A percentile compares a stretch with the other conserved stretches of the same genome.
These are phyloP conservation scores for Macrostomum cliftonense DNA, from an alignment of 2,888 invertebrate genomes.

Conservation along the genomic window DNA sequence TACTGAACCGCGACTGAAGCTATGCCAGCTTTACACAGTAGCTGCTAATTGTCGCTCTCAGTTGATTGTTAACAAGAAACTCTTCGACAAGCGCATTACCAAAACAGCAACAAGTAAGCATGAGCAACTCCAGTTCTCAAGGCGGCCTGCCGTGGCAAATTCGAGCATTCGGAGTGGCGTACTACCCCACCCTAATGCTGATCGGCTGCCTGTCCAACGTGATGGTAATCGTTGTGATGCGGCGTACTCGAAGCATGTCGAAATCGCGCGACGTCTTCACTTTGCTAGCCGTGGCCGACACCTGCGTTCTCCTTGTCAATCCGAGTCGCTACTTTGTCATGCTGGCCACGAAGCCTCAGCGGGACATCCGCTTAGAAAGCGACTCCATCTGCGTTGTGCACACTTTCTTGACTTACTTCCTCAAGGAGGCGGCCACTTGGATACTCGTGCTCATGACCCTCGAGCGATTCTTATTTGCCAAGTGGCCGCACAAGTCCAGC, in stretches of 20 bases:
- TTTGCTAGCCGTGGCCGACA: conserved; percentile 8
- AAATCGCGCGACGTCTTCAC: conserved; percentile 9
- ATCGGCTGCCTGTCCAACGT: background rate
- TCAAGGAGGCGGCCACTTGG: conserved; percentile 10
- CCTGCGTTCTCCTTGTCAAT: conserved; percentile 8
- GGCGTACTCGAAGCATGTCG: conserved; percentile 7
- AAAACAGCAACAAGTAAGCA: too few species aligned
- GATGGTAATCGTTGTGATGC: conserved; percentile 4
- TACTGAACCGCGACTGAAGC: too few species aligned
- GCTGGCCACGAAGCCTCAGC: background rate
- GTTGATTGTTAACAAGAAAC: too few species aligned
- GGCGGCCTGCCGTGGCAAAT: too few species aligned
- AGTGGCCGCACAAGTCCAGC: conserved; percentile 6
- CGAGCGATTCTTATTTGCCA: conserved; percentile 8
- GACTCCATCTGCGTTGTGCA: conserved; percentile 5
- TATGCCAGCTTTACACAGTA: too few species aligned
- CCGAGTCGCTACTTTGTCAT: conserved; percentile 8
- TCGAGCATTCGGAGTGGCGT: too few species aligned
- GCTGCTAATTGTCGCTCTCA: too few species aligned
- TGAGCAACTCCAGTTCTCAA: too few species aligned
- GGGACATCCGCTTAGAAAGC: conserved; percentile 3
- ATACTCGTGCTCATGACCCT: conserved; percentile 9
- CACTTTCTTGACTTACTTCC: conserved; percentile 5
- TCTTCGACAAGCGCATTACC: too few species aligned
- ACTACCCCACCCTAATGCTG: too few species aligned